phyloP scores from a whole-genome alignment of 2,113 vertebrate genomes.

The Seriola aureovittata region DNA sequence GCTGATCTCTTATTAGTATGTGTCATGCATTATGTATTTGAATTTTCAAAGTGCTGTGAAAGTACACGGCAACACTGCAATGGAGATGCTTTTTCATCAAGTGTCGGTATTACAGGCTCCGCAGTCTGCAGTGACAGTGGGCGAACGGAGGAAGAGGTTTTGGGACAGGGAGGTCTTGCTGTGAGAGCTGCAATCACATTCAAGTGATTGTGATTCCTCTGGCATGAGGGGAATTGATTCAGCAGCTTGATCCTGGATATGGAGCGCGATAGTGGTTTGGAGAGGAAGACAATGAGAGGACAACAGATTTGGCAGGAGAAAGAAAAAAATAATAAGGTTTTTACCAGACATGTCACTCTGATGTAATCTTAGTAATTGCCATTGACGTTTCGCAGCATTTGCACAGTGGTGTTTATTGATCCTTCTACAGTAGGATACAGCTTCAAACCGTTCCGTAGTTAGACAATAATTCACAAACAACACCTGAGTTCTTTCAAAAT shows the following conservation, averaged over 20 bases:
- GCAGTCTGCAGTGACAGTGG: slow-evolving; percentile 43
- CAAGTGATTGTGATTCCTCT: slow-evolving; percentile 65
- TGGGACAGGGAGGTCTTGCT: slow-evolving; percentile 38
- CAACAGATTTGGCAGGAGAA: slow-evolving; percentile 10
- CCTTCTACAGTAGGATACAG: not conserved
- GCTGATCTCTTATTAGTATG: slow-evolving; percentile 52
- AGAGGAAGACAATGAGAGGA: slow-evolving; percentile 27
- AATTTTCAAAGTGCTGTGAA: slow-evolving; percentile 46
- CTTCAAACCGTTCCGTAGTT: not conserved
- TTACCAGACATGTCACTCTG: slow-evolving; percentile 18
- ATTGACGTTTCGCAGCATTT: slow-evolving; percentile 8
- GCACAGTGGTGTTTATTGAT: not conserved
- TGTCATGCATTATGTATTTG: slow-evolving; percentile 59
- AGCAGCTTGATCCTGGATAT: slow-evolving; percentile 40
- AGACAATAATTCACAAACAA: not conserved
- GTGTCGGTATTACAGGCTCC: not conserved
- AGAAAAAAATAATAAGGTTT: slow-evolving; percentile 10
- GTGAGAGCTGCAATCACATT: slow-evolving; percentile 56
- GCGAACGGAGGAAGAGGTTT: slow-evolving; percentile 17
- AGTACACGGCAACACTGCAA: slow-evolving; percentile 2
- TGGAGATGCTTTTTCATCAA: not conserved
- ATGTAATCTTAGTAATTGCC: not conserved
- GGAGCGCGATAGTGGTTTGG: slow-evolving; percentile 45
- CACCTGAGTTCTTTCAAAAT: not conserved
- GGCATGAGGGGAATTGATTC: slow-evolving; percentile 65